A percentile compares a stretch with the other conserved stretches of the same genome.
Evolutionary conservation across 2,888 invertebrate genomes (phyloP).

Genomic region (Athrips mouffetella): DNA sequence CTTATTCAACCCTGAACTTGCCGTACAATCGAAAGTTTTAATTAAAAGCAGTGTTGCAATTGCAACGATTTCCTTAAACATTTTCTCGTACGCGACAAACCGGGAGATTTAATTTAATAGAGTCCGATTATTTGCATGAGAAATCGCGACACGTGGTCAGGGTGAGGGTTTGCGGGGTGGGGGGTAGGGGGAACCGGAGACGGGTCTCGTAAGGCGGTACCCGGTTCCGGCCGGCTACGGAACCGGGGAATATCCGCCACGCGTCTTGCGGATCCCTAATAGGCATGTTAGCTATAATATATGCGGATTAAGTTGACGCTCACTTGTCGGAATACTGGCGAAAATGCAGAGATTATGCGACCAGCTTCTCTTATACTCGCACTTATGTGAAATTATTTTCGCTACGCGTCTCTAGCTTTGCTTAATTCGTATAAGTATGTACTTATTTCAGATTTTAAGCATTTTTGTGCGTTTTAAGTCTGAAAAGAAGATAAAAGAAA

Average conservation of each 20-base stretch:
- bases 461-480: too few relatives aligned
- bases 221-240: slow-evolving; percentile 10
- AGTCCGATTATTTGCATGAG: not conserved
- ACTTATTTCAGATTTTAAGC: too few relatives aligned
- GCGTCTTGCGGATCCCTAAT: slow-evolving; percentile 4
- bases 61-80: too few relatives aligned
- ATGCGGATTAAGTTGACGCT: not conserved
- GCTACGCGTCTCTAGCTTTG: too few relatives aligned
- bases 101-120: not conserved
- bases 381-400: too few relatives aligned
- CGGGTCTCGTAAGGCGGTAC: slow-evolving; percentile 1
- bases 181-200: slow-evolving; percentile 5
- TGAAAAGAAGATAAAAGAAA: too few relatives aligned
- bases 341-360: too few relatives aligned
- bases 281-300: not conserved
- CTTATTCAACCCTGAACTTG: too few relatives aligned
- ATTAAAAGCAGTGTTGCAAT: not conserved
- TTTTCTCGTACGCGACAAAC: not conserved
- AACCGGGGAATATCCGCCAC: slow-evolving; percentile 9
- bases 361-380: too few relatives aligned
- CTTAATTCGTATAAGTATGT: too few relatives aligned
- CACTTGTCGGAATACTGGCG: too few relatives aligned
- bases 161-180: too few relatives aligned
- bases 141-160: not conserved
- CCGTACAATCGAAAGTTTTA: not conserved